A percentile compares a stretch with the other conserved stretches of the same genome.
Evolutionary conservation across 2,888 invertebrate genomes (phyloP).

Genomic region (Eubasilissa splendida): DNA sequence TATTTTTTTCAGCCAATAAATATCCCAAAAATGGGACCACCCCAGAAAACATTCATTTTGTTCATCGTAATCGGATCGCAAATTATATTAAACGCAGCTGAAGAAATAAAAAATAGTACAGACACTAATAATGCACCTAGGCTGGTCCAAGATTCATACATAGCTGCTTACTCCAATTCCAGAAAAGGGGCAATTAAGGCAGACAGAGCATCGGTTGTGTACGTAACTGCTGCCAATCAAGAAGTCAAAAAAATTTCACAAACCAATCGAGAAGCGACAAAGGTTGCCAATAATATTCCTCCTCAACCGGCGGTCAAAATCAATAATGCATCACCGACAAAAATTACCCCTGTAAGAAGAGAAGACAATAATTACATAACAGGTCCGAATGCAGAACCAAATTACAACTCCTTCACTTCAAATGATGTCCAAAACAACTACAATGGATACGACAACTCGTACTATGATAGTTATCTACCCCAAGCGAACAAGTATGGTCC

Average conservation of each 20-base stretch:
- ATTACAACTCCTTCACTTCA: constrained; percentile 44
- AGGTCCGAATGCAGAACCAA: constrained; percentile 53
- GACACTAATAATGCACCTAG: constrained; percentile 40
- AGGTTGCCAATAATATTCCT: not conserved
- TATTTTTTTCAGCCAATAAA: not conserved
- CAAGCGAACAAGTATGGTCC: constrained; percentile 30
- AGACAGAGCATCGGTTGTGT: constrained; percentile 42
- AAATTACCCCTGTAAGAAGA: constrained; percentile 44
- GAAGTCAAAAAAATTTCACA: constrained; percentile 3
- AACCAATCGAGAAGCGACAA: not conserved
- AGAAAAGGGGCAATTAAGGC: constrained; percentile 42
- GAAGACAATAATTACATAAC: constrained; percentile 51
- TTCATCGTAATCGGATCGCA: constrained; percentile 1
- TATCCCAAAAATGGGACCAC: constrained; percentile 8
- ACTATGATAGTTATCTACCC: constrained; percentile 45
- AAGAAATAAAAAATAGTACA: constrained; percentile 42
- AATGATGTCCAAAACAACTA: constrained; percentile 28
- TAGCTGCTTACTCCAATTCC: constrained; percentile 47
- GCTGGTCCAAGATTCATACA: constrained; percentile 52
- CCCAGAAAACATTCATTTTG: not conserved
- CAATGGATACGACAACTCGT: constrained; percentile 43
- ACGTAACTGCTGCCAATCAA: constrained; percentile 53
- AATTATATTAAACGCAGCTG: constrained; percentile 5
- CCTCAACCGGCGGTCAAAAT: not conserved
- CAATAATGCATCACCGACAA: not conserved